phyloP scores from a whole-genome alignment of 2,113 vertebrate genomes.

The Sapayoa aenigma region DNA sequence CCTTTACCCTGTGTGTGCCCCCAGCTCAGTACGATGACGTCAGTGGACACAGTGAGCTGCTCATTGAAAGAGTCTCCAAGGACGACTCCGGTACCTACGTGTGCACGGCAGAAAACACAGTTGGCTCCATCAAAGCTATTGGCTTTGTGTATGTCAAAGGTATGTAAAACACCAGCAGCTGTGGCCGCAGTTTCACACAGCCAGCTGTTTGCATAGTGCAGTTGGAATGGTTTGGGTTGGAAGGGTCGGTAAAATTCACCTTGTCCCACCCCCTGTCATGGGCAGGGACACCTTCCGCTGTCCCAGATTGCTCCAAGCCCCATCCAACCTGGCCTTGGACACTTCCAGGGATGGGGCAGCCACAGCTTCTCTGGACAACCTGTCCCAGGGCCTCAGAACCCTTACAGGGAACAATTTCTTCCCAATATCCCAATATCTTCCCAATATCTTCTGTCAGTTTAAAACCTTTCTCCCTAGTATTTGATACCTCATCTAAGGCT shows the following conservation, averaged over 20 bases:
- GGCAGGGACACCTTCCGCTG: neutral
- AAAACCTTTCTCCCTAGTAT: neutral
- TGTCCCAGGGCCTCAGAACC: accelerated
- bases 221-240: no score
- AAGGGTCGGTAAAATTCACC: neutral
- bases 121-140: conserved; percentile 88
- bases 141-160: conserved; percentile 94
- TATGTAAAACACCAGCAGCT: conserved; percentile 32
- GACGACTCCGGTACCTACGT: conserved; percentile 90
- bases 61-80: conserved; percentile 88
- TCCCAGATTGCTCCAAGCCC: neutral
- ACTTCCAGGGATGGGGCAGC: neutral
- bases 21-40: conserved; percentile 80
- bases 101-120: conserved; percentile 88
- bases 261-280: neutral
- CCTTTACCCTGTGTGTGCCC: neutral
- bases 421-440: no score
- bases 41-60: conserved; percentile 86
- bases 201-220: neutral
- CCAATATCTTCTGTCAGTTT: neutral
- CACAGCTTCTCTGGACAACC: neutral
- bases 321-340: accelerated
- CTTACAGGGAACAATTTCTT: neutral
- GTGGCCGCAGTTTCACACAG: neutral
- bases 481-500: neutral